These are phyloP conservation scores for Cercocebus atys DNA, from an alignment of 2,113 vertebrate species.

Conservation along the genomic window DNA sequence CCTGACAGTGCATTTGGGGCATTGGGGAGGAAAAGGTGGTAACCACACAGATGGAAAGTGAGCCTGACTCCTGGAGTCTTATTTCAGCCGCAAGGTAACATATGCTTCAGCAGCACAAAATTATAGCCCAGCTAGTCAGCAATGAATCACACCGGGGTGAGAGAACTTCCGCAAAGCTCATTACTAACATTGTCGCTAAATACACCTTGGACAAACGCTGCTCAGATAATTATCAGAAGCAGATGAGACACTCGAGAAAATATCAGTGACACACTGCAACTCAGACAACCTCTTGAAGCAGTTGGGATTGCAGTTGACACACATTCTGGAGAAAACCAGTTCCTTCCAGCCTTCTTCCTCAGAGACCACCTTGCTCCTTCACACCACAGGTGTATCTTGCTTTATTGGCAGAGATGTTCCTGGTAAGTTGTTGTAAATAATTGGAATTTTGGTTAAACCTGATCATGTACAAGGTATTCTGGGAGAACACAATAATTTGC, in stretches of 20 bases:
- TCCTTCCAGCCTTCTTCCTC: neutral
- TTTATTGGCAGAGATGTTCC: neutral
- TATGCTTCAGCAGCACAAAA: neutral
- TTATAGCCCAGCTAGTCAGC: neutral
- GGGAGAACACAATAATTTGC: neutral
- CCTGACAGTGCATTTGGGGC: neutral
- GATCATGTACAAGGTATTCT: neutral
- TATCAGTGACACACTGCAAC: neutral
- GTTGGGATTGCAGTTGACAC: rapidly evolving
- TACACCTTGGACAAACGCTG: neutral
- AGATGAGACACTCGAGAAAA: neutral
- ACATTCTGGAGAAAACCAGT: neutral
- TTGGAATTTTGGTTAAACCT: neutral
- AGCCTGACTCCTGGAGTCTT: neutral
- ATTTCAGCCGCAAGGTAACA: neutral
- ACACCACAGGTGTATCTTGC: neutral
- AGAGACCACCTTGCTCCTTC: neutral
- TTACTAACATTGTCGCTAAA: neutral
- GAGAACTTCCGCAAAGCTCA: neutral
- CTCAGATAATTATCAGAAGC: neutral
- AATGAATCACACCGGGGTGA: neutral
- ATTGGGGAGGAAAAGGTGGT: neutral
- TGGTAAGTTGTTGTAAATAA: neutral
- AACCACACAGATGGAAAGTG: neutral
- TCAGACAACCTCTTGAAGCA: neutral